These are phyloP conservation scores for Drosophila bipectinata DNA, from an alignment of 1,140 invertebrate species.

Conservation along the genomic window DNA sequence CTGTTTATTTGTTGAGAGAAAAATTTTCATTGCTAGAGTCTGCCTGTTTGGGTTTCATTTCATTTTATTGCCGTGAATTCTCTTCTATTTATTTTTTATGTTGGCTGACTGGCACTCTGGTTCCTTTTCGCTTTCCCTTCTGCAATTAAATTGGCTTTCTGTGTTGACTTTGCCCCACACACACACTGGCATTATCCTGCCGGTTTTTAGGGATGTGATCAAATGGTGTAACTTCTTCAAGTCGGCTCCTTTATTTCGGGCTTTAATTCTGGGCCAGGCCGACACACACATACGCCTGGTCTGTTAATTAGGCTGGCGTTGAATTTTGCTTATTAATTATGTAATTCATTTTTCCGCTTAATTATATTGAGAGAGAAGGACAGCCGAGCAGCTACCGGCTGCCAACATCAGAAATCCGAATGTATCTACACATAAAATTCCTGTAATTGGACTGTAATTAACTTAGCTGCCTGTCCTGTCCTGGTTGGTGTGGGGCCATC, in stretches of 20 bases:
- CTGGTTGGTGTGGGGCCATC: background rate
- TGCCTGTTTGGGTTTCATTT: slow-evolving; percentile 15
- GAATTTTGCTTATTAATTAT: slow-evolving; percentile 64
- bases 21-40: slow-evolving; percentile 11
- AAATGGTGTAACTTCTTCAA: slow-evolving; percentile 11
- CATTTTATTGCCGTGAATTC: slow-evolving; percentile 40
- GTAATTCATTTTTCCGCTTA: slow-evolving; percentile 64
- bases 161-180: slow-evolving; percentile 3
- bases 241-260: background rate
- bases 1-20: slow-evolving; percentile 1
- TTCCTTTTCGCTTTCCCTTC: slow-evolving; percentile 1
- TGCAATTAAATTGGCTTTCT: slow-evolving; percentile 41
- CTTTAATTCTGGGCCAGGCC: slow-evolving; percentile 12
- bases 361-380: slow-evolving; percentile 45
- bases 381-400: background rate
- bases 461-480: slow-evolving; percentile 27
- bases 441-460: slow-evolving; percentile 60
- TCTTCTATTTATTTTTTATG: slow-evolving; percentile 40
- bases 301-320: slow-evolving; percentile 50
- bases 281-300: slow-evolving; percentile 11
- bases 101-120: background rate
- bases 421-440: slow-evolving; percentile 49
- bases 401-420: slow-evolving; percentile 14
- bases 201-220: slow-evolving; percentile 17
- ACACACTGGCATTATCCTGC: slow-evolving; percentile 22